Evolutionary conservation across 2,797 vertebrate species (phyloP), one percentile per base, ranked within the genome.

Genomic region (Hyperoplus lanceolatus): DNA sequence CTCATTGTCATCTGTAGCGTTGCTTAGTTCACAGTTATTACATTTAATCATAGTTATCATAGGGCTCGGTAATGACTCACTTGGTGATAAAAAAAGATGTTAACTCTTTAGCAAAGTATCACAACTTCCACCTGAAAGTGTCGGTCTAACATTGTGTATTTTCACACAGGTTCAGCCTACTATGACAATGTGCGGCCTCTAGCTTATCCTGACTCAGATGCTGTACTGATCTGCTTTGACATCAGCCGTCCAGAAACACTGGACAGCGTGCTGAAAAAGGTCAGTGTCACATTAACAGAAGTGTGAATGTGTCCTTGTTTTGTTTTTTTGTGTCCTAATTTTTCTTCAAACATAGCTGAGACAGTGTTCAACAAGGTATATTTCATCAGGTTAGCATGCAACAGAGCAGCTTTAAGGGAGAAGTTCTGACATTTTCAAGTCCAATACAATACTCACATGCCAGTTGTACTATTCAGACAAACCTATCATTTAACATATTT

Each of bases 181-280:
- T 99, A 99, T 0, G 97, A 99, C 87, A 99, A 98, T 0, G 98
- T 99, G 70, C 95, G 97, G 36, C 98, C 97, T 3, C 72, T 99
- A 72, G 98, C 98, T 3, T 99, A 98, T 73, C 97, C 98, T 0
- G 98, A 99, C 86, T 96, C 97, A 0, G 97, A 99, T 0, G 97
- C 97, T 0, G 97, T 99, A 57, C 97, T 99, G 89, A 97, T 99
- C 95, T 98, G 97, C 92, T 99, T 99, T 0, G 98, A 99, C 92
- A 97, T 99, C 92, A 99, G 97, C 90, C 96, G 98, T 62, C 98
- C 98, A 0, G 97, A 99, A 87, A 99, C 97, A 0, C 89, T 98
- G 93, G 97, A 99, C 93, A 98, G 96, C 0, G 97, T 99, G 66
- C 93, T 97, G 86, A 99, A 99, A 89, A 99, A 99, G 97, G 98